Conservation (phyloP, 2,113 vertebrate species). For the Apus apus region DNA sequence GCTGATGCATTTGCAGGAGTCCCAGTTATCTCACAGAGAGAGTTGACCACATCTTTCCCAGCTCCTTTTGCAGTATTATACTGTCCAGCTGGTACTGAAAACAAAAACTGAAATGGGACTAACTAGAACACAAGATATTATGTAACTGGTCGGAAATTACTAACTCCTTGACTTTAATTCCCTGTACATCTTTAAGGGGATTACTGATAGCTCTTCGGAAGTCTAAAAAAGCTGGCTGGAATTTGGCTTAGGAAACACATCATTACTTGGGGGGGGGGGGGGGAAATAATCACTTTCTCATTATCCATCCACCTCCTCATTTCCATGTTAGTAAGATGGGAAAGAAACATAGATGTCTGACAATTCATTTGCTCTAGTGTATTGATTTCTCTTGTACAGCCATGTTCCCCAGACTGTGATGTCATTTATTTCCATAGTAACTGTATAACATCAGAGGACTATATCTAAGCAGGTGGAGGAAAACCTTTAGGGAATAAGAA, state of each 20-base stretch:
- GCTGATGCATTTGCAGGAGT: not conserved
- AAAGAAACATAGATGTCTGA: not conserved
- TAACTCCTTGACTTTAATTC: not conserved
- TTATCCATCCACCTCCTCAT: not conserved
- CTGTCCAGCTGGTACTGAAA: not conserved
- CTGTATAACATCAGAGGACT: slow-evolving; percentile 35
- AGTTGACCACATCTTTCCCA: not conserved
- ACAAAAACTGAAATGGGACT: not conserved
- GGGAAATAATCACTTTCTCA: not conserved
- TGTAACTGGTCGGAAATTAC: not conserved
- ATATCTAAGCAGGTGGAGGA: slow-evolving; percentile 4
- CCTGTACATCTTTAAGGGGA: not conserved
- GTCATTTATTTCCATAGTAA: slow-evolving; percentile 58
- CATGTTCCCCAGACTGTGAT: slow-evolving; percentile 10
- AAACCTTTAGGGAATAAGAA: slow-evolving; percentile 18
- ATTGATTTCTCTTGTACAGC: slow-evolving; percentile 38
- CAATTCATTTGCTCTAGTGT: slow-evolving; percentile 23
- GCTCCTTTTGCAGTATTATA: not conserved
- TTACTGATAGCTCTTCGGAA: not conserved
- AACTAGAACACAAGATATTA: not conserved
- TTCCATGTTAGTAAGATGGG: not conserved
- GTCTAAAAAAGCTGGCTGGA: not conserved
- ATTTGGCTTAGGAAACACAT: not conserved
- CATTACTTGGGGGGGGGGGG: too few relatives aligned
- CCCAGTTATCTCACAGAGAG: not conserved